Evolutionary conservation across 2,113 vertebrate species (phyloP), one percentile per base, ranked within the genome.

Genomic region (Callopanchax toddi): DNA sequence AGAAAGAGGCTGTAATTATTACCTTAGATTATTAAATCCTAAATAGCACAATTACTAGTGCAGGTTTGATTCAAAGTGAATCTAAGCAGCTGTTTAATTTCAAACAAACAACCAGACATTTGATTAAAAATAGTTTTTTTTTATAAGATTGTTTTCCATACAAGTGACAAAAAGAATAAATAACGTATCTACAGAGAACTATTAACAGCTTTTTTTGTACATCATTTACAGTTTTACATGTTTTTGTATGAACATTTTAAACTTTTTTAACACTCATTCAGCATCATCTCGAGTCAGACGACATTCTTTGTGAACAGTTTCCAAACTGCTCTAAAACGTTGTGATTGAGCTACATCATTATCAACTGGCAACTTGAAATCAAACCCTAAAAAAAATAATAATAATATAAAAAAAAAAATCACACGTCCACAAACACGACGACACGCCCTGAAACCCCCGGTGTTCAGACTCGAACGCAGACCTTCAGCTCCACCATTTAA

Each of bases 141-240:
- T 87, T 78, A 86, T 76, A 76, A 76, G 60, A 63, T 88, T 60
- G 71, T 71, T 78, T 81, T 64, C 45, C 76, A 62, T 76, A 76
- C 81, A 72, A 36, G 71, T 83, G 84, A 87, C 78, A 89, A 87
- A 88, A 90, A 86, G 29, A 89, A 90, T 89, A 91, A 98, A 97
- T 99, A 99, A 97, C 92, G 87, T 96, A 97, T 97, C 95, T 96
- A 99, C 95, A 98, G 92, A 97, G 87, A 92, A 90, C 89, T 93
- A 94, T 95, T 91, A 81, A 95, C 90, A 94, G 90, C 10, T 5
- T 49, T 69, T 79, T 86, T 87, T 92, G 46, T 90, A 93, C 93
- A 92, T 86, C 93, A 92, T 90, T 85, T 94, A 92, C 88, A 94
- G 68, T 83, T 94, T 91, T 92, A 86, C 71, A 92, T 74, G 84